phyloP scores from a whole-genome alignment of 1,140 invertebrate genomes.

The Tetramorium parvispinum region DNA sequence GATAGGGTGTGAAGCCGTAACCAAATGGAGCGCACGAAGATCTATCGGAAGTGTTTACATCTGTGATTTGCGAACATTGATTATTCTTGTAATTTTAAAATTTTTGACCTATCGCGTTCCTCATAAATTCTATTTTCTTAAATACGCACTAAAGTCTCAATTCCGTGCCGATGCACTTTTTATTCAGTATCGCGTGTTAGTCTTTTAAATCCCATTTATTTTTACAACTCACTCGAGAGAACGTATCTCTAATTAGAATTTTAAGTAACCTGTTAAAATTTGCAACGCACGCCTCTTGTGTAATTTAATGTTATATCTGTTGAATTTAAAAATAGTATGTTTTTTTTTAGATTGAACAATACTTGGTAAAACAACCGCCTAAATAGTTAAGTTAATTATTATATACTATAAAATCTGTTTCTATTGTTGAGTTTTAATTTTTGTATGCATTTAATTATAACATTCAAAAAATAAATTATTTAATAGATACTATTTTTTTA shows the following conservation, averaged over 20 bases:
- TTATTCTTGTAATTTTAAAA: slow-evolving; percentile 20
- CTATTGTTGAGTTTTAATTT: neutral
- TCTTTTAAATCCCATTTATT: neutral
- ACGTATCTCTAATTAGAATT: neutral
- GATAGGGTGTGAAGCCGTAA: slow-evolving; percentile 5
- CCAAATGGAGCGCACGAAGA: slow-evolving; percentile 30
- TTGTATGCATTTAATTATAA: neutral
- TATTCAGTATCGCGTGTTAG: neutral
- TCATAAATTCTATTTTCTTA: neutral
- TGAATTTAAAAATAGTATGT: neutral
- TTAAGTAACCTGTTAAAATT: neutral
- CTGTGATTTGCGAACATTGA: slow-evolving; percentile 36
- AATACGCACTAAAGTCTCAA: neutral
- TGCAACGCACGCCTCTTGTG: neutral
- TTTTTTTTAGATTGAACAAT: neutral
- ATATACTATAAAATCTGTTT: neutral
- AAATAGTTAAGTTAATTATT: neutral
- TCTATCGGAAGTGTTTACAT: slow-evolving; percentile 39
- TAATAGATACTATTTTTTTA: neutral
- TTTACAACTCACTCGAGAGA: neutral
- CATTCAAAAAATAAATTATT: neutral
- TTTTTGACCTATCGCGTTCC: neutral
- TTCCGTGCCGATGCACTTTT: neutral
- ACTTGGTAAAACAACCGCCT: neutral
- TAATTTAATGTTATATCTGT: neutral